Evolutionary conservation across 2,797 vertebrate genomes (phyloP).

Genomic region (Sebastes steindachneri): DNA sequence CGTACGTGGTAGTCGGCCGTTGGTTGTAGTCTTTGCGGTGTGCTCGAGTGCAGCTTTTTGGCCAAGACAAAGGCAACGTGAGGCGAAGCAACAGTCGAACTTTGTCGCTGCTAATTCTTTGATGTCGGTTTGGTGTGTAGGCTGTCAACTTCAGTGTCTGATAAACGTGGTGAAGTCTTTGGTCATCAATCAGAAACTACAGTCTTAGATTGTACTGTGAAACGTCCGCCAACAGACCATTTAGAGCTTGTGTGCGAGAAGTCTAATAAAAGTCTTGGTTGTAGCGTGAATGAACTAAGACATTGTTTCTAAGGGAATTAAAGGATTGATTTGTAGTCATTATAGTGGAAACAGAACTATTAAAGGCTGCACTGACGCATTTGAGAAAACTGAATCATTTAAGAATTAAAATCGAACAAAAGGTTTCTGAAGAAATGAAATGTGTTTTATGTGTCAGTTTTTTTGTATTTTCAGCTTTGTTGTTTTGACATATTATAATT

Average conservation of each 20-base stretch:
- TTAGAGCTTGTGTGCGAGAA: background rate
- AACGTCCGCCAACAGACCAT: background rate
- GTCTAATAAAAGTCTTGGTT: background rate
- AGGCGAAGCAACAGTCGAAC: too few species aligned
- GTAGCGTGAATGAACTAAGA: background rate
- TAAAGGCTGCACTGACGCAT: background rate
- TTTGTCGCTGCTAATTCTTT: too few species aligned
- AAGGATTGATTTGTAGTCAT: background rate
- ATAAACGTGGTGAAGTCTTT: background rate
- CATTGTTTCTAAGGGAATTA: background rate
- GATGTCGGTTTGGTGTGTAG: too few species aligned
- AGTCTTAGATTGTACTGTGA: too few species aligned
- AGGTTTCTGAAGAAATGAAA: background rate
- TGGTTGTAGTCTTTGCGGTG: too few species aligned
- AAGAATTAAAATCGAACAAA: background rate
- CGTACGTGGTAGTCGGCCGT: too few species aligned
- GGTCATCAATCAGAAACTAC: background rate
- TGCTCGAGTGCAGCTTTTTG: too few species aligned
- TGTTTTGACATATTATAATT: background rate
- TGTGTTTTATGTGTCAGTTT: background rate
- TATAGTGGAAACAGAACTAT: background rate
- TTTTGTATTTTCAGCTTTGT: background rate
- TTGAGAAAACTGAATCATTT: background rate
- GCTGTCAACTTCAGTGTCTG: too few species aligned
- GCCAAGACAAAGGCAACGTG: too few species aligned